Conservation (phyloP, 2,888 invertebrate species). For the Sisyra nigra region DNA sequence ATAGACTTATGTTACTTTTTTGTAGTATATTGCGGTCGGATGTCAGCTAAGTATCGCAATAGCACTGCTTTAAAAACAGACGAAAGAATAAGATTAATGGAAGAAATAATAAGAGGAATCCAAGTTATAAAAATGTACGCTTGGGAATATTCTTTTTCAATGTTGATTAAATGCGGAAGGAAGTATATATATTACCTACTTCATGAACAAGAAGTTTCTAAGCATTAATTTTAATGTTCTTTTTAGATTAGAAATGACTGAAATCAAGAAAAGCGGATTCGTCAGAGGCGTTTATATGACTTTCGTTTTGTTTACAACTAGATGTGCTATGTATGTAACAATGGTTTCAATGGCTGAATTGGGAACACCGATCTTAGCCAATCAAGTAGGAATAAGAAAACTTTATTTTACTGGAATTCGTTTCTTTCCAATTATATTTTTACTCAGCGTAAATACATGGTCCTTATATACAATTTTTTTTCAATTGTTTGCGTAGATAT, state of each 20-base stretch:
- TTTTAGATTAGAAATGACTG: slow-evolving; percentile 26
- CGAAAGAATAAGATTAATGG: slow-evolving; percentile 82
- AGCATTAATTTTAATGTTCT: not conserved
- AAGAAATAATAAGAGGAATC: slow-evolving; percentile 85
- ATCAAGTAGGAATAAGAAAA: slow-evolving; percentile 35
- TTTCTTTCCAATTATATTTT: no score
- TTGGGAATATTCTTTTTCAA: slow-evolving; percentile 56
- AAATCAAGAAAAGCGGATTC: slow-evolving; percentile 43
- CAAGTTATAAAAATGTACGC: slow-evolving; percentile 69
- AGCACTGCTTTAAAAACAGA: slow-evolving; percentile 77
- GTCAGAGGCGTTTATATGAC: slow-evolving; percentile 52
- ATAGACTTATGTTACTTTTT: slow-evolving; percentile 10
- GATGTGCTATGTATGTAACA: slow-evolving; percentile 61
- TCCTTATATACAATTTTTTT: no score
- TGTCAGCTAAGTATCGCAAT: slow-evolving; percentile 47
- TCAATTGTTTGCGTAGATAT: no score
- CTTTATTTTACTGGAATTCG: no score
- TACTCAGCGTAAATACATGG: no score
- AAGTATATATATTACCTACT: not conserved
- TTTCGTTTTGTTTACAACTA: slow-evolving; percentile 65
- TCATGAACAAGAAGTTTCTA: not conserved
- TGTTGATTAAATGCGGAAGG: slow-evolving; percentile 40
- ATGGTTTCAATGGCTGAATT: slow-evolving; percentile 50
- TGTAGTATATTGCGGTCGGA: slow-evolving; percentile 45
- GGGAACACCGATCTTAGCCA: slow-evolving; percentile 51